These are phyloP conservation scores for Sebastes fasciatus DNA, from an alignment of 2,113 vertebrate species.

Conservation along the genomic window DNA sequence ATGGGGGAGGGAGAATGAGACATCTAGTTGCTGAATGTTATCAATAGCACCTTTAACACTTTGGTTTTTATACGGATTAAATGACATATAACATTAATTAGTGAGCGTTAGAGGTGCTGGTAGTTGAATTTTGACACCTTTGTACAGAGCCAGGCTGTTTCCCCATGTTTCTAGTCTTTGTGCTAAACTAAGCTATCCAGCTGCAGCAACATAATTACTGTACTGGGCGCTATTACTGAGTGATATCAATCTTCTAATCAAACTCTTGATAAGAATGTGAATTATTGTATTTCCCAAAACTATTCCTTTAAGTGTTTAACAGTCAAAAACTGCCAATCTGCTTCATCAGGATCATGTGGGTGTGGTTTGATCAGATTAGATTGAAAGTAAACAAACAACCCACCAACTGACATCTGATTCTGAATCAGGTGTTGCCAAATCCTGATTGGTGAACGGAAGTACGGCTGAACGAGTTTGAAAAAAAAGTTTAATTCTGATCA, in stretches of 20 bases:
- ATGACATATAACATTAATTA: not conserved
- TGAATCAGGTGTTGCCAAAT: not conserved
- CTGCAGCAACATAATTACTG: not conserved
- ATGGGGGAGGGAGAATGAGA: no score
- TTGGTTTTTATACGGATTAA: not conserved
- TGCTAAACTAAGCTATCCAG: slow-evolving; percentile 1
- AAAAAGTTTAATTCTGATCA: no score
- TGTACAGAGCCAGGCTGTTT: not conserved
- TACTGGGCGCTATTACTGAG: no score
- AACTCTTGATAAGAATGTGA: not conserved
- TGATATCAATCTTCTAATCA: not conserved
- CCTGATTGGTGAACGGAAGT: not conserved
- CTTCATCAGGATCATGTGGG: not conserved
- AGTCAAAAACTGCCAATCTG: not conserved
- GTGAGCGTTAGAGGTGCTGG: not conserved
- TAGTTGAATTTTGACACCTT: not conserved
- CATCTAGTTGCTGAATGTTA: no score
- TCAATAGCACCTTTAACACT: not conserved
- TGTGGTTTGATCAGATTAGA: not conserved
- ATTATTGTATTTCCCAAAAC: not conserved
- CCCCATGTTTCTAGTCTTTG: not conserved
- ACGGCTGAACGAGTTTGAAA: no score
- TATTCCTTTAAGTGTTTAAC: not conserved
- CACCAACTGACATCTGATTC: not conserved
- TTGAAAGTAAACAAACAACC: not conserved